Evolutionary conservation across 92 coral and sea anemone genomes (phyloP), one percentile per base, ranked within the genome.

Genomic region (Paramuricea clavata): DNA sequence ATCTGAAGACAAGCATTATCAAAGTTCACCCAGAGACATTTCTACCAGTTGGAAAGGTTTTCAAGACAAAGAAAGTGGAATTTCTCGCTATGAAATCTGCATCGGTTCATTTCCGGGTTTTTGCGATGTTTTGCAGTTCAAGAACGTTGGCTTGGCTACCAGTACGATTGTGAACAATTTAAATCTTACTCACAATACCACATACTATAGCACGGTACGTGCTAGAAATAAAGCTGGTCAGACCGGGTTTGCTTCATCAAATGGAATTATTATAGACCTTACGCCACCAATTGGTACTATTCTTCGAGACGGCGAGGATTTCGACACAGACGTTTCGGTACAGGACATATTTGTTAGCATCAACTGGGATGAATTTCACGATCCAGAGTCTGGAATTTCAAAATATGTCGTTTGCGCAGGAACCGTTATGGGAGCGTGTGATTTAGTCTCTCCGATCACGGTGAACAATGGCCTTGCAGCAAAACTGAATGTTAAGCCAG

Each of bases 331-430:
- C 85, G 76, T 82, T 33, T 94, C 95, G 69, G 86, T 81, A 26
- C 82, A 90, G 25, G 98, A 88, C 60, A 86, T 94, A 12, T 93
- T 69, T 64, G 85, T 96, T 12, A 91, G 89, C 31, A 94, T 93
- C 10, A 94, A 94, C 88, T 96, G 99, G 99, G 97, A 96, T 52
- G 93, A 85, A 78, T 94, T 93, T 65, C 73, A 43, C 17, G 99
- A 96, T 81, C 60, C 77, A 23, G 97, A 96, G 60, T 92, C 99
- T 19, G 96, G 91, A 4, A 68, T 96, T 8, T 83, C 68, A 15
- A 94, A 85, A 50, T 96, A 93, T 85, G 83, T 87, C 33, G 92
- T 94, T 94, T 96, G 99, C 57, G 98, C 90, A 39, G 99, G 99
- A 15, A 92, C 98, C 13, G 67, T 50, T 17, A 69, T 60, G 43